A percentile compares a stretch with the other conserved stretches of the same genome.
Conservation (phyloP, 2,797 vertebrate species). For the Ibycter americanus region DNA sequence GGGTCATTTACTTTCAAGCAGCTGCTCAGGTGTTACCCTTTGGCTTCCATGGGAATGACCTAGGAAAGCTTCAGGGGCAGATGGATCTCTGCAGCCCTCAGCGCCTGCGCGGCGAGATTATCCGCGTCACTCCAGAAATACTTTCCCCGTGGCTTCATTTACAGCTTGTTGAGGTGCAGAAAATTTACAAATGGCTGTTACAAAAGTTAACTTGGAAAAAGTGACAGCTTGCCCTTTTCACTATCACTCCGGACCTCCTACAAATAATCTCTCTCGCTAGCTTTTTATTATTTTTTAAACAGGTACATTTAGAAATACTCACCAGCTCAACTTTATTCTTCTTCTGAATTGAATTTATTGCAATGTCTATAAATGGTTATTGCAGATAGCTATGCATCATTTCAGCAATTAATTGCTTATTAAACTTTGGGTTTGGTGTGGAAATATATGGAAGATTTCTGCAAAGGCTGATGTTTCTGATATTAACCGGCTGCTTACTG, state of each 20-base stretch:
- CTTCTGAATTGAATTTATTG: neutral
- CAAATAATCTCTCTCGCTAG: neutral
- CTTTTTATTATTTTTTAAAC: neutral
- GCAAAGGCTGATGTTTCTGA: neutral
- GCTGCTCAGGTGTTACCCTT: neutral
- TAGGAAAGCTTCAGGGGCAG: neutral
- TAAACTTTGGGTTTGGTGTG: neutral
- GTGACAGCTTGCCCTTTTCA: neutral
- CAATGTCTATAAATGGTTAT: neutral
- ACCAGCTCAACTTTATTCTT: neutral
- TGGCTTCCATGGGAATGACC: neutral
- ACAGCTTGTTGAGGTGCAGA: neutral
- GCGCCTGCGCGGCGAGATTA: fast-evolving
- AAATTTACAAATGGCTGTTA: neutral
- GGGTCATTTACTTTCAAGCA: neutral
- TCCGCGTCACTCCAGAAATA: neutral
- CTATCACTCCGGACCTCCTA: neutral
- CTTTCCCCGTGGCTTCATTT: neutral
- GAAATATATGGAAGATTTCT: neutral
- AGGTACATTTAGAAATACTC: neutral
- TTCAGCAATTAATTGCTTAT: conserved; percentile 54
- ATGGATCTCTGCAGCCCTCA: neutral
- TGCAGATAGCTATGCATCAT: conserved; percentile 38
- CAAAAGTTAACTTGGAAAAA: neutral
- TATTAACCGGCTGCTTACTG: neutral